phyloP scores from a whole-genome alignment of 2,113 vertebrate species.

The Microcebus griseorufus region DNA sequence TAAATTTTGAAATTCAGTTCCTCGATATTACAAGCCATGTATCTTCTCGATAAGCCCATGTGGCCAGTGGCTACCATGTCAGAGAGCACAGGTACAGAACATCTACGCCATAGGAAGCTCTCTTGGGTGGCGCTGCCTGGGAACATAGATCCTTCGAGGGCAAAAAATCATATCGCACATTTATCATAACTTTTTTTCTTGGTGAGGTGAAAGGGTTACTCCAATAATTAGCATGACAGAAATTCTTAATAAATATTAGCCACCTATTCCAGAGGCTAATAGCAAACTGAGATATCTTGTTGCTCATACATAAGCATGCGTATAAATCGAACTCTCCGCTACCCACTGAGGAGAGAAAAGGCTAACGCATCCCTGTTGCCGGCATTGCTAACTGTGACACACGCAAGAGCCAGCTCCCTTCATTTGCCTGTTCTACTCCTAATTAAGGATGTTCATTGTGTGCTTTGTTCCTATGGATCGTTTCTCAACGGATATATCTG shows the following conservation, averaged over 20 bases:
- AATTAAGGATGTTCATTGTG: neutral
- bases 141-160: neutral
- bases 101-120: rapidly evolving
- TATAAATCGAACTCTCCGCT: neutral
- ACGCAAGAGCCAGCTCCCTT: neutral
- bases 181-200: neutral
- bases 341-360: rapidly evolving
- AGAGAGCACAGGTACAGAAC: neutral
- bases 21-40: rapidly evolving
- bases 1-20: neutral
- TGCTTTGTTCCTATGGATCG: slow-evolving; percentile 24
- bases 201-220: neutral
- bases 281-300: neutral
- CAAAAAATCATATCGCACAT: neutral
- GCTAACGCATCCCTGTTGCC: rapidly evolving
- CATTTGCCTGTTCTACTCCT: neutral
- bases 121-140: neutral
- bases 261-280: rapidly evolving
- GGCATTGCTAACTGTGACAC: rapidly evolving
- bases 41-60: neutral
- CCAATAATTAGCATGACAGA: neutral
- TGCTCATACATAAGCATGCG: neutral
- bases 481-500: slow-evolving; percentile 26
- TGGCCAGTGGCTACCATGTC: rapidly evolving
- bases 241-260: neutral